Conservation (phyloP, 1,140 invertebrate species). For the Aradophagus sp. region DNA sequence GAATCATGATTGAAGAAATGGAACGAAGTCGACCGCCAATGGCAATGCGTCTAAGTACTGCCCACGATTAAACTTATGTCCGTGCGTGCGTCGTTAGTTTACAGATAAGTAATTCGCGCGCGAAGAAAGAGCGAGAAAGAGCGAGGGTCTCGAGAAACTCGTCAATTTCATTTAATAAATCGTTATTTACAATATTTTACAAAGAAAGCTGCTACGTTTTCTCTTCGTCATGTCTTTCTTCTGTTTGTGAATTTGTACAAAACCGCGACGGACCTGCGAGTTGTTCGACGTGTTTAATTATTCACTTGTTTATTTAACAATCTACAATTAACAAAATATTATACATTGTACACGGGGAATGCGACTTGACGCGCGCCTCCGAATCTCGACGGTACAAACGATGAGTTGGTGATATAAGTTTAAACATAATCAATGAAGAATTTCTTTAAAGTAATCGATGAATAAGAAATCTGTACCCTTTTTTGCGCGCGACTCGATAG, state of each 20-base stretch:
- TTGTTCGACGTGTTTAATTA: constrained; percentile 60
- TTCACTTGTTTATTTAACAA: constrained; percentile 63
- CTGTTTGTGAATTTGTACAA: constrained; percentile 65
- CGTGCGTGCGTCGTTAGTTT: constrained; percentile 56
- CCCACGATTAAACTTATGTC: constrained; percentile 49
- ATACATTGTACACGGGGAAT: constrained; percentile 67
- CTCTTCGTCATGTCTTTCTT: constrained; percentile 65
- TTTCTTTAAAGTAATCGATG: too few species aligned
- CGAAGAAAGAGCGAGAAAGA: constrained; percentile 65
- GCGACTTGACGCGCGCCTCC: constrained; percentile 57
- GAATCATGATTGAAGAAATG: not conserved
- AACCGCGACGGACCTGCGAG: constrained; percentile 63
- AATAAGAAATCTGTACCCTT: too few species aligned
- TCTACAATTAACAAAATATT: constrained; percentile 70
- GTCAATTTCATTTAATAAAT: constrained; percentile 74
- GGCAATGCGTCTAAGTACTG: constrained; percentile 35
- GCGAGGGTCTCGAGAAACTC: constrained; percentile 68
- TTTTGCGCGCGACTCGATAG: too few species aligned
- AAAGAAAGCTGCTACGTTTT: constrained; percentile 71
- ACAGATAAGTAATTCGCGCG: constrained; percentile 61
- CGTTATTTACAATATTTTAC: constrained; percentile 75
- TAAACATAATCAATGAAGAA: too few species aligned
- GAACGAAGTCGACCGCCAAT: constrained; percentile 6
- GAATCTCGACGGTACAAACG: constrained; percentile 38
- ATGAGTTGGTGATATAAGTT: too few species aligned